These are phyloP conservation scores for rat (Rattus norvegicus) DNA, from an alignment of 2,113 vertebrate species.

Conservation along the genomic window GRCr8 NC_086022.1:111920001-111920500, in stretches of 20 bases:
- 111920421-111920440: not conserved
- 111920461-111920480: not conserved
- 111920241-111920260: too few relatives aligned
- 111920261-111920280: too few relatives aligned
- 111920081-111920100: not conserved
- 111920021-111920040: conserved; percentile 3
- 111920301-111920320: not conserved
- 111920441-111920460: not conserved
- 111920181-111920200: too few relatives aligned
- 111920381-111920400: not conserved
- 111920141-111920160: too few relatives aligned
- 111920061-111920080: too few relatives aligned
- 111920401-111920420: not conserved
- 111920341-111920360: not conserved
- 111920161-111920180: too few relatives aligned
- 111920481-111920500: not conserved
- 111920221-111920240: too few relatives aligned
- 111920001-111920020: conserved; percentile 5
- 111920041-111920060: not conserved
- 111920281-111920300: not conserved
- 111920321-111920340: not conserved
- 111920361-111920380: not conserved
- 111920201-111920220: too few relatives aligned
- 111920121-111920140: too few relatives aligned
- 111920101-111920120: not conserved